Evolutionary conservation across 1,140 invertebrate species (phyloP), one percentile per base, ranked within the genome.

Genomic region (Daktulosphaira vitifoliae): DNA sequence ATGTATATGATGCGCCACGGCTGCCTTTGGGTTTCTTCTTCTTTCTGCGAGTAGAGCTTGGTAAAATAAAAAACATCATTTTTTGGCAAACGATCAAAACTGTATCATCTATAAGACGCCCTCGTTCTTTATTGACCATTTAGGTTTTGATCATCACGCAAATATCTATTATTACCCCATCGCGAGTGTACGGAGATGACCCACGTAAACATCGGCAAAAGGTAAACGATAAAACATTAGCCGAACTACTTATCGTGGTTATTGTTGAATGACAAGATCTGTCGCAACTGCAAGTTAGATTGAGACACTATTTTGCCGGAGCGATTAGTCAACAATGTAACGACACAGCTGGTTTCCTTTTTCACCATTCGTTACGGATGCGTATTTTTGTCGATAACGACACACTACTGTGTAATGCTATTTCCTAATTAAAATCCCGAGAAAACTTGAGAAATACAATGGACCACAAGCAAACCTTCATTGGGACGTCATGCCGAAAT

Each of bases 31-130:
- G 56, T 25, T 62, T 46, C 56, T 62, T 62, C 42, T 25, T 44
- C 39, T 15, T 44, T 16, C 39, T 44, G 29, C n/a, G n/a, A n/a
- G 29, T 33, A 33, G 29, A 56, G 22, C 23, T 42, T 56, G 38
- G 33, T 16, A 56, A 25, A 51, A 16, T 26, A 29, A 26, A 51
- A 29, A 26, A 29, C n/a, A 5, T 51, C 13, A 7, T 51, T 25
- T 2, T 56, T 56, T 56, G 53, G 53, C 53, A 7, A 25, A 56
- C 53, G 22, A 56, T 37, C 53, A 56, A 56, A 39, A 56, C 15
- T 4, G 52, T 54, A 56, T 42, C 53, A 44, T n/a, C 39, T 15
- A 4, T 16, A n/a, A 44, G 15, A 44, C 33, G 13, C 33, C 13
- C 6, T 13, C 5, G 33, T 37, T 6, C 13, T n/a, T n/a, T n/a